Evolutionary conservation across 2,888 invertebrate genomes (phyloP).

Genomic region (Endotricha flammealis): DNA sequence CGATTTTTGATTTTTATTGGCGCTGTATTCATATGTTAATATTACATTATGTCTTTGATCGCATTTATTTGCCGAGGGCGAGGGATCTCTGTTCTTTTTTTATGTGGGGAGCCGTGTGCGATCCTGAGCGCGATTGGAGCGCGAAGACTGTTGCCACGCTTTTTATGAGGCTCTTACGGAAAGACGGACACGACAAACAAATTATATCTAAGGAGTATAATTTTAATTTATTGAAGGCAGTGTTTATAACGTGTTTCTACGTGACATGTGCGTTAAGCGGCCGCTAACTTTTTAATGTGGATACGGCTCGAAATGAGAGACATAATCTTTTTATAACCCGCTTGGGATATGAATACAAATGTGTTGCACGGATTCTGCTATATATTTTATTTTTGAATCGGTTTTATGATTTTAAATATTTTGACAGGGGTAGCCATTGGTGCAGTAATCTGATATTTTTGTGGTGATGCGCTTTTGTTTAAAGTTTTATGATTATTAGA

Average conservation of each 20-base stretch:
- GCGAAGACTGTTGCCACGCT: conserved; percentile 34
- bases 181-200: conserved; percentile 28
- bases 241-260: conserved; percentile 64
- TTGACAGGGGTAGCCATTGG: conserved; percentile 72
- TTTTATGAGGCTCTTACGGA: conserved; percentile 29
- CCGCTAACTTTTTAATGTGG: conserved; percentile 63
- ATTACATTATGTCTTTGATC: conserved; percentile 44
- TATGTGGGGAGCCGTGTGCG: conserved; percentile 18
- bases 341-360: conserved; percentile 67
- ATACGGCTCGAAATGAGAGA: conserved; percentile 67
- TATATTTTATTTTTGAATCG: conserved; percentile 71
- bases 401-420: conserved; percentile 75
- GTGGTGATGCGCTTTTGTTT: conserved; percentile 54
- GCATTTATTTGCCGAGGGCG: conserved; percentile 28
- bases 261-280: conserved; percentile 58
- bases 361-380: conserved; percentile 63
- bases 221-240: conserved; percentile 64
- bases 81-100: conserved; percentile 20
- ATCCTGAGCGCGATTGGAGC: conserved; percentile 13
- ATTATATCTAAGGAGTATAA: conserved; percentile 43
- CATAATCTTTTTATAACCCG: conserved; percentile 66
- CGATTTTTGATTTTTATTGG: conserved; percentile 63
- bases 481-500: conserved; percentile 61
- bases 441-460: conserved; percentile 72
- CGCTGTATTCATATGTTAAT: conserved; percentile 69